These are phyloP conservation scores for Xenopus borealis DNA, from an alignment of 2,113 vertebrate genomes.

Conservation along the genomic window DNA sequence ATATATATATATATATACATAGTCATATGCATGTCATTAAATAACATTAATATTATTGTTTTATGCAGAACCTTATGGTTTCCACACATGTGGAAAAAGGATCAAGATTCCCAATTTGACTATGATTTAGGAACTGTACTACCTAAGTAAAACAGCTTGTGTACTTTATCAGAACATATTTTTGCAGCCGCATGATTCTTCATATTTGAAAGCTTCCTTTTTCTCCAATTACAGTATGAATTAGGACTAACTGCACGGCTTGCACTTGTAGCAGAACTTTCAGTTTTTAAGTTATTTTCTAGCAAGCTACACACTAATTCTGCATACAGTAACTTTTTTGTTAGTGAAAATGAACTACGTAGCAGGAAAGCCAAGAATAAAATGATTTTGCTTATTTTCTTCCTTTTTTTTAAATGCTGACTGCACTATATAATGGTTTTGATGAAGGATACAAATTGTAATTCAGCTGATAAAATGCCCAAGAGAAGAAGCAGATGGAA, in stretches of 20 bases:
- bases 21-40: too few species aligned
- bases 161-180: too few species aligned
- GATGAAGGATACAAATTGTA: slow-evolving; percentile 19
- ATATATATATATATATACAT: too few species aligned
- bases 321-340: slow-evolving; percentile 2
- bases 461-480: slow-evolving; percentile 19
- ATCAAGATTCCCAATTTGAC: too few species aligned
- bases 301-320: background rate
- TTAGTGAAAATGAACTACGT: slow-evolving; percentile 21
- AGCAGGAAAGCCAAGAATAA: slow-evolving; percentile 26
- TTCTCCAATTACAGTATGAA: slow-evolving; percentile 15
- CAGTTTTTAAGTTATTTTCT: background rate
- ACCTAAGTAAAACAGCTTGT: too few species aligned
- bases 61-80: too few species aligned
- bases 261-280: slow-evolving; percentile 5
- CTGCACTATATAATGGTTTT: slow-evolving; percentile 11
- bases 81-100: too few species aligned
- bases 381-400: slow-evolving; percentile 31
- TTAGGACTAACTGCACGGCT: slow-evolving; percentile 4
- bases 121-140: too few species aligned
- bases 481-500: slow-evolving; percentile 25
- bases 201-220: background rate
- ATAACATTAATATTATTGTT: too few species aligned
- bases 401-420: slow-evolving; percentile 26
- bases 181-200: too few species aligned